Evolutionary conservation across 2,888 invertebrate species (phyloP).

Genomic region (Oscheius sp.): DNA sequence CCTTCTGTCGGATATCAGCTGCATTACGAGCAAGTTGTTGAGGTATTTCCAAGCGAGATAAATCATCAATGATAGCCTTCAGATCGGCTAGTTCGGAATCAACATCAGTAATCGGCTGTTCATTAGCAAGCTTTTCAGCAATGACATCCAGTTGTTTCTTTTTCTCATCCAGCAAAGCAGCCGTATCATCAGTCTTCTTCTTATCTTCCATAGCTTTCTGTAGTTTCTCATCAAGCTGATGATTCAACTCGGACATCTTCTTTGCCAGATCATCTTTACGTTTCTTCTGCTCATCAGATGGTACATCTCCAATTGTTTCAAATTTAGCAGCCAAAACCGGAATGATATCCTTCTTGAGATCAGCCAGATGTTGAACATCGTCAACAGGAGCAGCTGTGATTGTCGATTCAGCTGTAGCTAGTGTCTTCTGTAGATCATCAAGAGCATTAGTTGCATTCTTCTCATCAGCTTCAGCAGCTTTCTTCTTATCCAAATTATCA

Average conservation of each 20-base stretch:
- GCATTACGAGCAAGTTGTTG: slow-evolving; percentile 41
- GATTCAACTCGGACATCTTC: slow-evolving; percentile 32
- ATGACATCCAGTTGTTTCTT: slow-evolving; percentile 29
- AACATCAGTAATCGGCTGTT: slow-evolving; percentile 38
- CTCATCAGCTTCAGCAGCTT: slow-evolving; percentile 6
- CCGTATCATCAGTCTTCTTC: slow-evolving; percentile 28
- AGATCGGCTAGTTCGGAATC: slow-evolving; percentile 35
- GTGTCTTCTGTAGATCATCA: slow-evolving; percentile 39
- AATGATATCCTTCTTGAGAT: slow-evolving; percentile 29
- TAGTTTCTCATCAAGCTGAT: slow-evolving; percentile 35
- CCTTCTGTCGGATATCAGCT: slow-evolving; percentile 40
- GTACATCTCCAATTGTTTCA: slow-evolving; percentile 30
- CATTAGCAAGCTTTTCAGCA: slow-evolving; percentile 25
- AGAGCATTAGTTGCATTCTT: slow-evolving; percentile 37
- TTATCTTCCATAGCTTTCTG: slow-evolving; percentile 35
- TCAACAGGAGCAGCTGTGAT: slow-evolving; percentile 30
- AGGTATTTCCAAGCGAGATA: slow-evolving; percentile 25
- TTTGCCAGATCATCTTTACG: slow-evolving; percentile 31
- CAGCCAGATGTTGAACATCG: slow-evolving; percentile 29
- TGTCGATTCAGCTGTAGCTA: slow-evolving; percentile 39
- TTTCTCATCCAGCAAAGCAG: slow-evolving; percentile 26
- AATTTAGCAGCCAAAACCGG: slow-evolving; percentile 28
- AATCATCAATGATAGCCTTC: slow-evolving; percentile 20
- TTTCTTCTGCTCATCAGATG: slow-evolving; percentile 37
- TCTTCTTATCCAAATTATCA: slow-evolving; percentile 32